phyloP scores from a whole-genome alignment of 1,140 invertebrate genomes.

The Neelides sp. region DNA sequence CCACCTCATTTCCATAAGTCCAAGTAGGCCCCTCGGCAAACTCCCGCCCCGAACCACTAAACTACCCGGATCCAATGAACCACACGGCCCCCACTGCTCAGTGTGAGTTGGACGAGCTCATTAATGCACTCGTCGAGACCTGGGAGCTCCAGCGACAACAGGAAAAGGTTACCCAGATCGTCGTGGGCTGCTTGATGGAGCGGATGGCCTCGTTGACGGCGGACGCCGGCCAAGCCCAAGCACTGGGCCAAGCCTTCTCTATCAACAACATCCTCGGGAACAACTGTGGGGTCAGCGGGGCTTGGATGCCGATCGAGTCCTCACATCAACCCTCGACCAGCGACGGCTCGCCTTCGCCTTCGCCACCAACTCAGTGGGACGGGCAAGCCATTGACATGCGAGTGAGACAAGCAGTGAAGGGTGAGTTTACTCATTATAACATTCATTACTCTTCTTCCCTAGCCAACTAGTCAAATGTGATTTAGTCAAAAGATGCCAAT shows the following conservation, averaged over 20 bases:
- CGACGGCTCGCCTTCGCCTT: conserved; percentile 3
- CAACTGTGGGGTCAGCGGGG: background rate
- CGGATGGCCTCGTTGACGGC: background rate
- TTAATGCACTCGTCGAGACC: no score
- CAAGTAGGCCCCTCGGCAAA: conserved; percentile 17
- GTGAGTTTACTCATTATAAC: conserved; percentile 10
- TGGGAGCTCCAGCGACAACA: no score
- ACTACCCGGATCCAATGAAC: background rate
- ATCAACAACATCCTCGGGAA: conserved; percentile 9
- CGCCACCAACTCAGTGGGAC: conserved; percentile 23
- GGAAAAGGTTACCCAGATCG: no score
- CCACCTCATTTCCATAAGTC: conserved; percentile 17
- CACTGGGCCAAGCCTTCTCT: conserved; percentile 20
- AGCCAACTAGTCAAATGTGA: background rate
- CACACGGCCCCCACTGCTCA: background rate
- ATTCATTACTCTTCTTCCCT: background rate
- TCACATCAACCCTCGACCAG: background rate
- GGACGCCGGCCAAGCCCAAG: conserved; percentile 15
- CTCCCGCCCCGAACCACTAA: background rate
- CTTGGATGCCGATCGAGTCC: background rate
- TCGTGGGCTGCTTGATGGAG: no score
- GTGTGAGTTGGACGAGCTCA: background rate
- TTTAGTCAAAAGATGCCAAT: background rate
- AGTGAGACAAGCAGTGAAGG: conserved; percentile 29
- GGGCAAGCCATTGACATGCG: conserved; percentile 30